Percentiles rank a stretch among this genome's conserved stretches.
These are phyloP conservation scores for Phylloscopus whistleri DNA, from an alignment of 2,113 vertebrate species.

Conservation along the genomic window DNA sequence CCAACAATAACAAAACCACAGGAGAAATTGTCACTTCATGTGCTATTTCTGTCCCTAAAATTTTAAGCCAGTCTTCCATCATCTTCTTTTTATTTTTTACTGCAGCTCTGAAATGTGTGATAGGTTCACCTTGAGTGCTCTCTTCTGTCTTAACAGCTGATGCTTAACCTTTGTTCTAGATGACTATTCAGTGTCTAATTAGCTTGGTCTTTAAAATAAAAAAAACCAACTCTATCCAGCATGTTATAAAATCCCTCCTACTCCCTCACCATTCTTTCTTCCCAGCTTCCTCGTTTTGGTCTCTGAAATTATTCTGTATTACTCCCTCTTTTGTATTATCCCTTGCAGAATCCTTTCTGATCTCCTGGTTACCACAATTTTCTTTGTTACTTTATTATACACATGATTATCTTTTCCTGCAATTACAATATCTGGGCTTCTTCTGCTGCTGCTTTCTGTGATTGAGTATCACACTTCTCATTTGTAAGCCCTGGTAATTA, in stretches of 20 bases:
- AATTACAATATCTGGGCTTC: slow-evolving; percentile 5
- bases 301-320: slow-evolving; percentile 10
- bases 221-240: neutral
- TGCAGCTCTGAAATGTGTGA: neutral
- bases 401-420: slow-evolving; percentile 3
- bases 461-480: neutral
- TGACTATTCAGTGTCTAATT: slow-evolving; percentile 58
- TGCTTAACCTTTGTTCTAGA: slow-evolving; percentile 60
- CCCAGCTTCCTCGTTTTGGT: slow-evolving; percentile 16
- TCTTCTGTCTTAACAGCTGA: slow-evolving; percentile 28
- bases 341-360: slow-evolving; percentile 6
- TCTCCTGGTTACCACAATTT: neutral
- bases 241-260: slow-evolving; percentile 27
- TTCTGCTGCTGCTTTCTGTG: neutral
- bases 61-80: neutral
- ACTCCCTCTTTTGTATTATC: neutral
- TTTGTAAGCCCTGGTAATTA: slow-evolving; percentile 19
- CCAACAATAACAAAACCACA: neutral
- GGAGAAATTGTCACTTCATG: neutral
- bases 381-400: slow-evolving; percentile 23
- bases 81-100: neutral
- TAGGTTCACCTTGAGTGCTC: slow-evolving; percentile 12
- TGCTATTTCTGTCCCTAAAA: neutral
- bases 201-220: slow-evolving; percentile 30
- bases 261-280: neutral